Base-by-base conservation (phyloP, 2,888 invertebrate genomes). In the Stramonita haemastoma region DNA sequence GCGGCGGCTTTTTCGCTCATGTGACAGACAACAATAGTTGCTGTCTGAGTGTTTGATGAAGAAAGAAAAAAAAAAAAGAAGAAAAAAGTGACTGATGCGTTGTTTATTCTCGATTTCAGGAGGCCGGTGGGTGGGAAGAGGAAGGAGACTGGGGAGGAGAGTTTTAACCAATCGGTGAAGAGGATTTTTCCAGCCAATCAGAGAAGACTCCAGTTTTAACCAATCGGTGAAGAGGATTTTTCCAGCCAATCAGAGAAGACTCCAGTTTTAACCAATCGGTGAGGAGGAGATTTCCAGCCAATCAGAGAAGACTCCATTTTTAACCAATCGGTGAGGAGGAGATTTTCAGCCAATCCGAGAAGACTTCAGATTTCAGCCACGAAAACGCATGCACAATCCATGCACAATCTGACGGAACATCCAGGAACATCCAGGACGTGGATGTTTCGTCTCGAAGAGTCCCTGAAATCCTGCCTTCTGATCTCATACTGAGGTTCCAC, bases 111-210 rank as follows among this genome's bases (percentile, higher is more conserved):
- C 2, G 8, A 46, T 90, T 89, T 46, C 87, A 91, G 91, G 90
- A 90, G 46, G 90, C 66, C 29, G 91, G 88, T 19, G 92, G 91
- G 60, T 91, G 92, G 92, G 91, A 91, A 46, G 90, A 87, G 36
- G 91, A 91, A 87, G 79, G 89, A 36, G 92, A 92, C 89, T 92
- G 93, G 93, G 92, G 90, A 17, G 89, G 77, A 60, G 88, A 66
- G 17, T 89, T 57, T 8, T 73, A 34, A 83, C 34, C n/a, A 19
- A 83, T 6, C 29, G 6, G 6, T 17, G 32, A 34, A 2, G 73
- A 79, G 32, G 34, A 32, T 84, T 36, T n/a, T 86, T 34, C 5
- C 56, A 34, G 66, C 34, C n/a, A 19, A 83, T 6, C 29, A 15
- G 15, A 79, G 77, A 6, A n/a, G n/a, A n/a, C n/a, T n/a, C n/a